These are phyloP conservation scores for Ginglymostoma cirratum DNA, from an alignment of 2,113 vertebrate genomes.

Conservation along the genomic window DNA sequence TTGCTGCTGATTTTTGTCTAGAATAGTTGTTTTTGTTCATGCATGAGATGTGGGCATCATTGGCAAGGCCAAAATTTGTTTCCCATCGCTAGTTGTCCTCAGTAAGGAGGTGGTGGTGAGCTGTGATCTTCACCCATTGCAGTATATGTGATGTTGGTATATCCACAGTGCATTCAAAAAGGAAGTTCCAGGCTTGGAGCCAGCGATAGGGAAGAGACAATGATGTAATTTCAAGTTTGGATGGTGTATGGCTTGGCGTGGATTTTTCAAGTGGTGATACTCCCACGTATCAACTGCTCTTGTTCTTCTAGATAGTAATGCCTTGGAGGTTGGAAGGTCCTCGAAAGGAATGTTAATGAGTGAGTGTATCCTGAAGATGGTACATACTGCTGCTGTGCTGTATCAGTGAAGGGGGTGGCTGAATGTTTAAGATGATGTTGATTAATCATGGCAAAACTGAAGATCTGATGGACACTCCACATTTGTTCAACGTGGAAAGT, in stretches of 20 bases:
- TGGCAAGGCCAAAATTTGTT: not conserved
- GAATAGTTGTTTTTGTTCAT: not conserved
- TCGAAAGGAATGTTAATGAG: not conserved
- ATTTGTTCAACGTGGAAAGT: not conserved
- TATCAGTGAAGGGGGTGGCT: too few relatives aligned
- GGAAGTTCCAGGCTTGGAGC: not conserved
- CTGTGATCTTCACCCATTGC: not conserved
- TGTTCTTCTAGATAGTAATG: not conserved
- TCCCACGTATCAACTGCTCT: not conserved
- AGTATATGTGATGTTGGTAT: not conserved
- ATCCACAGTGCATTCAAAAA: too few relatives aligned
- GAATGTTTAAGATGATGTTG: not conserved
- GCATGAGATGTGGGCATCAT: not conserved
- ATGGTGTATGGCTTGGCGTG: not conserved
- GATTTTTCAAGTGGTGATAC: not conserved
- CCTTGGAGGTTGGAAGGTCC: not conserved
- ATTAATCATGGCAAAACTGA: not conserved
- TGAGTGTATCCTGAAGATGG: not conserved
- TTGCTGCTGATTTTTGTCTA: not conserved
- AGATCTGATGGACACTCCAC: not conserved
- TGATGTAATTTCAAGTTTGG: not conserved
- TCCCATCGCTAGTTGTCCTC: not conserved
- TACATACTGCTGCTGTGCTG: not conserved
- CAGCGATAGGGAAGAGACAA: not conserved
- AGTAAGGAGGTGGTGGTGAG: not conserved